phyloP scores from a whole-genome alignment of 2,113 vertebrate species.

The Rhinoderma darwinii region DNA sequence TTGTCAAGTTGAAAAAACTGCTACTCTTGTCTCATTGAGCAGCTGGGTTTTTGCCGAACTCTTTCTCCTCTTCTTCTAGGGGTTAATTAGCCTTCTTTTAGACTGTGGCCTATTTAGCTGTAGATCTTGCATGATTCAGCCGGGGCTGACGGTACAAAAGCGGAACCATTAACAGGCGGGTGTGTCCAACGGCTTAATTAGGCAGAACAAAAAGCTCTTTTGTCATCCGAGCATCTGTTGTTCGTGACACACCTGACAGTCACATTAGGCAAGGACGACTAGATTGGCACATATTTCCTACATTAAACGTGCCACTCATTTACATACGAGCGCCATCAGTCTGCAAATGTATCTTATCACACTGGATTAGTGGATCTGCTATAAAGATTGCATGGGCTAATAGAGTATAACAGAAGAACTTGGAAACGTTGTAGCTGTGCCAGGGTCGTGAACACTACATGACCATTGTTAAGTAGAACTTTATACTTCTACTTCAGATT shows the following conservation, averaged over 20 bases:
- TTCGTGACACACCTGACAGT: slow-evolving; percentile 73
- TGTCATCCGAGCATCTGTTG: slow-evolving; percentile 76
- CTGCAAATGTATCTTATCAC: slow-evolving; percentile 65
- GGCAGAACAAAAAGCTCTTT: slow-evolving; percentile 75
- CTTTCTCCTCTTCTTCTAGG: slow-evolving; percentile 64
- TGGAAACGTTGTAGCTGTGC: background rate
- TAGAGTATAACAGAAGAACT: background rate
- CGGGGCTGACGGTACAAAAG: slow-evolving; percentile 67
- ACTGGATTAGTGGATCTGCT: slow-evolving; percentile 65
- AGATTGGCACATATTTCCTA: slow-evolving; percentile 64
- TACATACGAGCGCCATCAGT: slow-evolving; percentile 62
- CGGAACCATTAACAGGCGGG: slow-evolving; percentile 69
- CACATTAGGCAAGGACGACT: slow-evolving; percentile 72
- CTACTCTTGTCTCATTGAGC: slow-evolving; percentile 71
- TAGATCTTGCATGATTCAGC: slow-evolving; percentile 68
- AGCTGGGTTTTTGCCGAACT: slow-evolving; percentile 71
- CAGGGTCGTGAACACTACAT: slow-evolving; percentile 5
- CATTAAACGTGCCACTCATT: slow-evolving; percentile 62
- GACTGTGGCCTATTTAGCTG: slow-evolving; percentile 70
- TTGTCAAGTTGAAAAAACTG: slow-evolving; percentile 67
- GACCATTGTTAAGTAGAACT: slow-evolving; percentile 10
- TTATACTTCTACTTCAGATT: slow-evolving; percentile 28
- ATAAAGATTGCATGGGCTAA: slow-evolving; percentile 61
- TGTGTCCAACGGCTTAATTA: slow-evolving; percentile 78
- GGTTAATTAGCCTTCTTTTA: slow-evolving; percentile 78